phyloP scores from a whole-genome alignment of 1,140 invertebrate species.

The Macrobrachium rosenbergii region DNA sequence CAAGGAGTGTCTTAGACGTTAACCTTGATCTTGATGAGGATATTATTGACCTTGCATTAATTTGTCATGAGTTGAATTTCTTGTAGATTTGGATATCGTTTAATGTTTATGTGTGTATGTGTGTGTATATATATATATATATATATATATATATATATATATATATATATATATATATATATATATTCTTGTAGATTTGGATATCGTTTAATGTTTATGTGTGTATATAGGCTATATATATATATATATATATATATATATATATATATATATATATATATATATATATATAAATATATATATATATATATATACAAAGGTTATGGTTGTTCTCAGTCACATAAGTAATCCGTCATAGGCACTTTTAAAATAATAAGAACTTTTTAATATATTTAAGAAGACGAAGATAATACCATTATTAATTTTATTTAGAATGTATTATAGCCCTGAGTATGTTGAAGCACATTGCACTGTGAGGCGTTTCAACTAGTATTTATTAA shows the following conservation, averaged over 20 bases:
- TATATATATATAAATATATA: slow-evolving; percentile 1
- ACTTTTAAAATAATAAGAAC: no score
- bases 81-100: not conserved
- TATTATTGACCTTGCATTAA: not conserved
- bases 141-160: slow-evolving; percentile 16
- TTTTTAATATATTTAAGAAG: no score
- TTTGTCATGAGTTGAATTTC: not conserved
- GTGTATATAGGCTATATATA: no score
- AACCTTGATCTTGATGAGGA: not conserved
- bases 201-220: not conserved
- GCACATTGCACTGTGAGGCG: no score
- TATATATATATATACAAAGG: no score
- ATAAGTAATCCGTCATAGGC: no score
- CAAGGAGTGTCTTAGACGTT: not conserved
- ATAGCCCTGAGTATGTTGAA: no score
- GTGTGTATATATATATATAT: slow-evolving; percentile 4
- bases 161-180: slow-evolving; percentile 6
- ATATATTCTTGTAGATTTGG: not conserved
- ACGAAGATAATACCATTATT: no score
- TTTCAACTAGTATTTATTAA: no score
- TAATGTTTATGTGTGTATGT: not conserved
- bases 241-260: not conserved
- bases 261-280: not conserved
- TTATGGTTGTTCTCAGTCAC: no score
- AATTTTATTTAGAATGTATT: no score